Evolutionary conservation across 2,888 invertebrate genomes (phyloP), one percentile per base, ranked within the genome.

Genomic region (Arrhopalites spinosus): DNA sequence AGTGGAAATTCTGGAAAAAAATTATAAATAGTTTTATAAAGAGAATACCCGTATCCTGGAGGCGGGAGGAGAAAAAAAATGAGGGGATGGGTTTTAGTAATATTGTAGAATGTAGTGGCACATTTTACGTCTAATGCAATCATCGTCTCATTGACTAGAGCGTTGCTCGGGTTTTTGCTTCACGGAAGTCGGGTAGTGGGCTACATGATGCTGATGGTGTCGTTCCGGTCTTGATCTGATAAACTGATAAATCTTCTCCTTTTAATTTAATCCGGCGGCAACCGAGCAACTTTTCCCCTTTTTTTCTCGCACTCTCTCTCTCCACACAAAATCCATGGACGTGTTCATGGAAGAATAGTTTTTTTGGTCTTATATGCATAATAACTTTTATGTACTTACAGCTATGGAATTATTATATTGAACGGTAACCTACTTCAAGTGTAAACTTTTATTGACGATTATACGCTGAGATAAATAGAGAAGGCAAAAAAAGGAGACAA

Each of bases 171-270:
- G n/a, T 15, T 56, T 8, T 56, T n/a, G 3, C 5, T 56, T 23
- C 56, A 3, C 5, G 56, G 56, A 56, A 56, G 56, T 56, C 23
- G 56, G 23, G 7, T 20, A 56, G 56, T 56, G 56, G 36, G 36
- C 5, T 11, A 68, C 56, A 70, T n/a, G 20, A 23, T 43, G 68
- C 66, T 69, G 73, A 68, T 73, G 76, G 76, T 76, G 76, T 76
- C 76, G 76, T 76, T 77, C 77, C 74, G 74, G 66, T 74, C 71
- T 69, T 74, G 66, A 77, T 77, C 77, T 77, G 77, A 77, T 77
- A 73, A 77, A 77, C 77, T 77, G 77, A 77, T 77, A 73, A 77
- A 77, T 77, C 77, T 77, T 68, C 71, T 70, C 72, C 67, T 77
- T 77, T 77, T 77, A 77, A 77, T 77, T 77, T 77, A 74, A 77